Evolutionary conservation across 2,113 vertebrate genomes (phyloP).

Genomic region (Leptodactylus fuscus): DNA sequence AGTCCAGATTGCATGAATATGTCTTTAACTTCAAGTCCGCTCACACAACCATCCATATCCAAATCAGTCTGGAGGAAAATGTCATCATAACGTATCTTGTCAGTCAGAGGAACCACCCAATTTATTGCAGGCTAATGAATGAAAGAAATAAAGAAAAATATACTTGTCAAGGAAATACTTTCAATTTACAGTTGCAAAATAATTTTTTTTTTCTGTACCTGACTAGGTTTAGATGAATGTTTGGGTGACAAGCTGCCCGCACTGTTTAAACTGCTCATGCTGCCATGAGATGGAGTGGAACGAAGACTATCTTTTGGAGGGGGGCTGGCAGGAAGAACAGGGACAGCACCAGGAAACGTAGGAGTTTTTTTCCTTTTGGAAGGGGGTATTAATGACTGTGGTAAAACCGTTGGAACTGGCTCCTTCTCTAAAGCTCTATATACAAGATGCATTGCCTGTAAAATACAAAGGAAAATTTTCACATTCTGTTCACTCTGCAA

Average conservation of each 20-base stretch:
- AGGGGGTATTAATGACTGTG: conserved; percentile 87
- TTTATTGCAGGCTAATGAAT: conserved; percentile 77
- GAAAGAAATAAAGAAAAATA: background rate
- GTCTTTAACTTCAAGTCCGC: conserved; percentile 94
- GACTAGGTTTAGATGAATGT: conserved; percentile 84
- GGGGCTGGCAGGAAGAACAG: conserved; percentile 89
- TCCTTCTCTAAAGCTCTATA: conserved; percentile 98
- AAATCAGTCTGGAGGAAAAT: conserved; percentile 95
- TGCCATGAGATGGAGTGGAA: conserved; percentile 93
- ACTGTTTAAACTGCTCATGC: conserved; percentile 91
- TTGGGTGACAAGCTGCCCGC: conserved; percentile 92
- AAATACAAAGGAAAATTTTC: conserved; percentile 25
- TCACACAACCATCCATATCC: conserved; percentile 94
- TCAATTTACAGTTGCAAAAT: background rate
- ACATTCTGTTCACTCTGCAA: background rate
- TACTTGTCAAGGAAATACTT: background rate
- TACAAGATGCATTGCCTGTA: conserved; percentile 97
- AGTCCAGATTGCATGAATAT: conserved; percentile 98
- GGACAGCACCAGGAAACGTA: conserved; percentile 77
- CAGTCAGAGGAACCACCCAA: conserved; percentile 90
- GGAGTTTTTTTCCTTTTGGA: conserved; percentile 91
- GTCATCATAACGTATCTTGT: conserved; percentile 91
- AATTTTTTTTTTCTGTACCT: conserved; percentile 73
- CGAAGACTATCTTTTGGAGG: conserved; percentile 91
- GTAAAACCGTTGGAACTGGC: conserved; percentile 88